Evolutionary conservation across 2,888 invertebrate genomes (phyloP), one percentile per base, ranked within the genome.

Genomic region (Drosophila ezoana): DNA sequence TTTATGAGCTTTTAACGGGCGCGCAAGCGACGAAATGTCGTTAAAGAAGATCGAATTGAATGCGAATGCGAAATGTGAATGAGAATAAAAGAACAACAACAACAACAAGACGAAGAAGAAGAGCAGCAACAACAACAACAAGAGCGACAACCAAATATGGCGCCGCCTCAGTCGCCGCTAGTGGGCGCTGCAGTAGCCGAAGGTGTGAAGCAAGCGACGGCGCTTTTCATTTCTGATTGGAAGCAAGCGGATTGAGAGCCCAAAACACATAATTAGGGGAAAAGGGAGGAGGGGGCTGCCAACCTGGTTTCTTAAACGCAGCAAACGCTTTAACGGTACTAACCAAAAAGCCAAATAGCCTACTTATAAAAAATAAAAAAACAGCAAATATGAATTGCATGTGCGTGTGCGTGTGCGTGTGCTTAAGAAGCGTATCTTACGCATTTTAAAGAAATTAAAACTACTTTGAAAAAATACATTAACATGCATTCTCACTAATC

Each of bases 1-100:
- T 89, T 84, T 66, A 70, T 76, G 69, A 65, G 54, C 54, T 65
- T 79, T 84, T 65, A 70, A 70, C 81, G 73, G 57, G 45, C 60
- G 53, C 41, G 62, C 62, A 49, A 61, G 65, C 75, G 62, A 70
- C 73, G 71, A 73, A 80, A 72, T 72, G 87, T 81, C 85, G 71
- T 81, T 73, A 74, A 89, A 87, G 79, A 84, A 84, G 87, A 89
- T 81, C 81, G 79, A 89, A 84, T 81, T 77, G 74, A 81, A 80
- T 89, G 76, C 68, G 86, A 80, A 80, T 89, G 76, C 68, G 86
- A 73, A 75, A 76, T 72, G 83, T 66, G 79, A 78, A 70, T 77
- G 78, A 62, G 77, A 64, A 72, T 65, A 52, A 40, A 52, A 52
- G 40, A 40, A 16, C 54, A 63, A 38, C 40, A 72, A 49, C 20